phyloP scores from a whole-genome alignment of 2,888 invertebrate species.

The Pristionchus fissidentatus region DNA sequence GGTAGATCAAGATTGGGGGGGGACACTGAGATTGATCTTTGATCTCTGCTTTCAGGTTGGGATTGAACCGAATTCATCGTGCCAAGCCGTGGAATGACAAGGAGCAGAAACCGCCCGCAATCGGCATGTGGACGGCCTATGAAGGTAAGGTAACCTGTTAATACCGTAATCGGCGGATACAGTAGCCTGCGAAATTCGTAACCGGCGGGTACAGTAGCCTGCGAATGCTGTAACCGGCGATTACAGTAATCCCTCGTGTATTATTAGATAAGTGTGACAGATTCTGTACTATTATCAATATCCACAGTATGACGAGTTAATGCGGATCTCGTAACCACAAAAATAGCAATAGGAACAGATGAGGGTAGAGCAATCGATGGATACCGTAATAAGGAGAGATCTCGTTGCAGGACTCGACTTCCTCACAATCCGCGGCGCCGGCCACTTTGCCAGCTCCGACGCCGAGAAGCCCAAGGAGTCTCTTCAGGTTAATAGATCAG shows the following conservation, averaged over 20 bases:
- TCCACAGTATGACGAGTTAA: too few species aligned
- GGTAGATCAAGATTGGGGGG: too few species aligned
- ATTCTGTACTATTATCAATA: too few species aligned
- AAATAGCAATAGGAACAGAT: too few species aligned
- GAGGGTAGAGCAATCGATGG: neutral
- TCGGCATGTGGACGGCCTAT: conserved; percentile 68
- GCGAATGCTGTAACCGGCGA: too few species aligned
- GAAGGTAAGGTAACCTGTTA: conserved; percentile 54
- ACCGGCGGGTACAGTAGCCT: too few species aligned
- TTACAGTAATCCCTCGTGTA: too few species aligned
- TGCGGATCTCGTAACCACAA: too few species aligned
- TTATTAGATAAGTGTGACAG: too few species aligned
- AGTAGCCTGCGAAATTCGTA: too few species aligned
- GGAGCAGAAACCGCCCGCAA: conserved; percentile 60
- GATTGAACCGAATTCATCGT: neutral
- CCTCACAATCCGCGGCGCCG: conserved; percentile 68
- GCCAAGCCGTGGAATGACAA: conserved; percentile 56
- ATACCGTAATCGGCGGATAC: neutral
- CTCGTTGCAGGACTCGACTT: conserved; percentile 64
- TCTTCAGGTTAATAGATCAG: conserved; percentile 54
- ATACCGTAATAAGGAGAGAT: neutral
- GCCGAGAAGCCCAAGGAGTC: conserved; percentile 70
- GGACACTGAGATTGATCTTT: neutral
- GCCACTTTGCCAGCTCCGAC: conserved; percentile 67
- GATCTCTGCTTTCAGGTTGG: conserved; percentile 26